Percentiles rank a stretch among this genome's conserved stretches.
phyloP scores from a whole-genome alignment of 1,140 invertebrate species.

The Papilio helenus region DNA sequence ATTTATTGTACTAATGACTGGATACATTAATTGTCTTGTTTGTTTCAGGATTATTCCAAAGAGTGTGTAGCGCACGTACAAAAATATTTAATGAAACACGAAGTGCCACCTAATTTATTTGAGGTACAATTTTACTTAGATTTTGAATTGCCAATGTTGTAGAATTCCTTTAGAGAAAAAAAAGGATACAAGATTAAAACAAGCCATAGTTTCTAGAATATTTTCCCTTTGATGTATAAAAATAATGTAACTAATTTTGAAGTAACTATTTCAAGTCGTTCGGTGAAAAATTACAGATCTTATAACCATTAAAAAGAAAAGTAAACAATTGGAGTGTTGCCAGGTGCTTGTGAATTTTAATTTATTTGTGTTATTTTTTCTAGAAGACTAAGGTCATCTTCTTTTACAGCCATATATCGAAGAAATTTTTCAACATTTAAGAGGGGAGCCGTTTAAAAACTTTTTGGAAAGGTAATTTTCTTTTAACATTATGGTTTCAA shows the following conservation, averaged over 20 bases:
- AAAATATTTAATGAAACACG: conserved; percentile 98
- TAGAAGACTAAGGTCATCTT: conserved; percentile 31
- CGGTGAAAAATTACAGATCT: conserved; percentile 21
- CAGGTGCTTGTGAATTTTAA: conserved; percentile 1
- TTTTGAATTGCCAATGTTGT: background rate
- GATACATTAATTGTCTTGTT: conserved; percentile 52
- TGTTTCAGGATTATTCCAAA: conserved; percentile 97
- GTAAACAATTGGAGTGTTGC: conserved; percentile 25
- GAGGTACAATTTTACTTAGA: conserved; percentile 87
- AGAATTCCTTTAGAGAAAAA: background rate
- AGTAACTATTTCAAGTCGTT: conserved; percentile 14
- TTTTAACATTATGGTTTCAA: background rate
- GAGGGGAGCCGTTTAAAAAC: conserved; percentile 98
- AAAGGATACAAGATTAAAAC: background rate
- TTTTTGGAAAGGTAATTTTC: conserved; percentile 96
- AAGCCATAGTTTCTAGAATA: background rate
- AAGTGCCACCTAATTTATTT: conserved; percentile 98
- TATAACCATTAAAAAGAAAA: conserved; percentile 20
- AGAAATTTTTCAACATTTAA: conserved; percentile 98
- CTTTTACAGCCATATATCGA: conserved; percentile 96
- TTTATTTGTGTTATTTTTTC: conserved; percentile 26
- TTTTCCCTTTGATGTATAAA: conserved; percentile 3
- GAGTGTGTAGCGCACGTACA: conserved; percentile 98
- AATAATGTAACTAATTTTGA: background rate
- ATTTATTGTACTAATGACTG: background rate